phyloP scores from a whole-genome alignment of 1,140 invertebrate genomes.

The Eriosoma lanigerum region DNA sequence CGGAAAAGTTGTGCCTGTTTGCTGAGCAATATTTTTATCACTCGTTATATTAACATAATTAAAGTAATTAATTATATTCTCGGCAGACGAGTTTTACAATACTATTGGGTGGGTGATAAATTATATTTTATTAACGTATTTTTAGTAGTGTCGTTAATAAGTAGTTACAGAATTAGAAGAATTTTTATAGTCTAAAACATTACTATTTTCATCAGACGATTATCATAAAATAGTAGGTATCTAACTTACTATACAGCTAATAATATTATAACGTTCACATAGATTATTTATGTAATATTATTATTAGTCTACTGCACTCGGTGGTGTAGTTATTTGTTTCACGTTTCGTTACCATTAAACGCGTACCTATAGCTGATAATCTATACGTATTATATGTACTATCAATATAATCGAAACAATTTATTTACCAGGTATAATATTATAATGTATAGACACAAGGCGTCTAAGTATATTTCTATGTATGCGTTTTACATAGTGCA shows the following conservation, averaged over 20 bases:
- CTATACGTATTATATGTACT: too few relatives aligned
- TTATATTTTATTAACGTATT: slow-evolving; percentile 41
- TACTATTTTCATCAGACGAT: slow-evolving; percentile 8
- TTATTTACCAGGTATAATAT: too few relatives aligned
- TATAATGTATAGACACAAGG: too few relatives aligned
- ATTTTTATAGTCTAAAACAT: slow-evolving; percentile 11
- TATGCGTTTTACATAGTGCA: too few relatives aligned
- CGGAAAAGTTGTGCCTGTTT: background rate
- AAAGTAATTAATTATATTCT: slow-evolving; percentile 33
- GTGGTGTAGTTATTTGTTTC: background rate
- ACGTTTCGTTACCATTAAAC: background rate
- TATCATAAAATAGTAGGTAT: slow-evolving; percentile 19
- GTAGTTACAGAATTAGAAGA: slow-evolving; percentile 32
- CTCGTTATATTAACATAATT: slow-evolving; percentile 32
- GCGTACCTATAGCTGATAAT: background rate
- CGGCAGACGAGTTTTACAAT: slow-evolving; percentile 15
- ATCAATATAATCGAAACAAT: too few relatives aligned
- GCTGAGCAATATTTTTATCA: background rate
- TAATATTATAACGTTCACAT: background rate
- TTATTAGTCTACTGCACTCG: background rate
- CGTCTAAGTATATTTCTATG: too few relatives aligned
- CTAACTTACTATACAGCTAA: too few relatives aligned
- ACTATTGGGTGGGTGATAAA: slow-evolving; percentile 26
- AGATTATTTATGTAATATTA: slow-evolving; percentile 8
- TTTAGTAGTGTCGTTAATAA: slow-evolving; percentile 42